Evolutionary conservation across 2,113 vertebrate genomes (phyloP).

Genomic region (Ahaetulla prasina): DNA sequence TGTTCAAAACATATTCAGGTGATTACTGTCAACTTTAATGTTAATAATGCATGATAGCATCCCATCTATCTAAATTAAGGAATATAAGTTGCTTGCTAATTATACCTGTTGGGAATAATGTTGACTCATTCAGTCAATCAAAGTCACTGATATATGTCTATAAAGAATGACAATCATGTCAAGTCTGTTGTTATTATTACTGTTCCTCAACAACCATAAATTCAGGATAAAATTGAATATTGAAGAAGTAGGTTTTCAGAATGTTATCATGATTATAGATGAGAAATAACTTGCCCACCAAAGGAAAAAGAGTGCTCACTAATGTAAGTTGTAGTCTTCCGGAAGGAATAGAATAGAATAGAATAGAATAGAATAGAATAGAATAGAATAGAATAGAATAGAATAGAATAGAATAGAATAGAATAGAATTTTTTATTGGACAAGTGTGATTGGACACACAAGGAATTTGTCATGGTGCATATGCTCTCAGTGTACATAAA

Average conservation of each 20-base stretch:
- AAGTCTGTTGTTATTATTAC: background rate
- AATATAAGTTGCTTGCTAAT: constrained; percentile 25
- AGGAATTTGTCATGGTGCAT: no score
- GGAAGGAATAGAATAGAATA: no score
- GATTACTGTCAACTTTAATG: background rate
- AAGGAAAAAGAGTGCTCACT: background rate
- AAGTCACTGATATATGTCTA: background rate
- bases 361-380: no score
- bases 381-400: no score
- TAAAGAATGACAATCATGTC: background rate
- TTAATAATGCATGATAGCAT: background rate
- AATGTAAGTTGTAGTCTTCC: background rate
- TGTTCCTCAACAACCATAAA: background rate
- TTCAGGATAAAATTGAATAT: background rate
- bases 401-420: no score
- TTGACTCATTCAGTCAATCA: background rate
- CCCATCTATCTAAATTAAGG: constrained; percentile 17
- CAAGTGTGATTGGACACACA: no score
- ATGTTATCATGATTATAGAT: background rate
- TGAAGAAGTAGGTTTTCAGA: background rate
- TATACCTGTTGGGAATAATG: background rate
- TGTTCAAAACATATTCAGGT: background rate
- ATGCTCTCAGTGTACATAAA: no score
- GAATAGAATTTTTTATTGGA: no score
- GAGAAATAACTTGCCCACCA: background rate